Conservation (phyloP, 2,888 invertebrate genomes). For the Phanerotoma sp. region DNA sequence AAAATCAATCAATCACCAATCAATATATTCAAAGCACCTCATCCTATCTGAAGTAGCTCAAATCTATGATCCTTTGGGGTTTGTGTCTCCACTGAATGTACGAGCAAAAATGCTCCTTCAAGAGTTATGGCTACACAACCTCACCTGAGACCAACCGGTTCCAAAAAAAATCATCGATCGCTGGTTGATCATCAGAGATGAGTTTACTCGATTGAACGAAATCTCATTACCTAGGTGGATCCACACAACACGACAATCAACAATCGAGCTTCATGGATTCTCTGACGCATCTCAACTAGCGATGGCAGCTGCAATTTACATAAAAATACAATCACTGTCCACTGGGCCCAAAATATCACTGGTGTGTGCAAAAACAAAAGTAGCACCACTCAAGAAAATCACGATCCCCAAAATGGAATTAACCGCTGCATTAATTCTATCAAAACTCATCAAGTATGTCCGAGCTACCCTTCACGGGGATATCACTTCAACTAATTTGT, state of each 20-base stretch:
- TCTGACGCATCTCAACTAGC: slow-evolving; percentile 33
- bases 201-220: too few relatives aligned
- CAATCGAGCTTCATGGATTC: slow-evolving; percentile 31
- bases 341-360: slow-evolving; percentile 1
- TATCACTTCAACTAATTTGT: too few relatives aligned
- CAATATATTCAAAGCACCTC: not conserved
- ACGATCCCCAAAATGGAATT: slow-evolving; percentile 37
- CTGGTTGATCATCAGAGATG: too few relatives aligned
- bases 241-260: too few relatives aligned
- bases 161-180: not conserved
- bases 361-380: slow-evolving; percentile 27
- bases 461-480: too few relatives aligned
- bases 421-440: slow-evolving; percentile 1
- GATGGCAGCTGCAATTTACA: slow-evolving; percentile 33
- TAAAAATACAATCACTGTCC: not conserved
- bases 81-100: not conserved
- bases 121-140: not conserved
- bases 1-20: too few relatives aligned
- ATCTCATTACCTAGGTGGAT: too few relatives aligned
- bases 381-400: slow-evolving; percentile 31
- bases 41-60: not conserved
- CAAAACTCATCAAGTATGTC: too few relatives aligned
- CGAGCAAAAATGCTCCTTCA: not conserved
- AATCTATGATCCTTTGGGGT: not conserved
- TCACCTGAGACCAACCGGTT: not conserved